Evolutionary conservation across 2,113 vertebrate species (phyloP).

Genomic region (Amblyopsis rosae): DNA sequence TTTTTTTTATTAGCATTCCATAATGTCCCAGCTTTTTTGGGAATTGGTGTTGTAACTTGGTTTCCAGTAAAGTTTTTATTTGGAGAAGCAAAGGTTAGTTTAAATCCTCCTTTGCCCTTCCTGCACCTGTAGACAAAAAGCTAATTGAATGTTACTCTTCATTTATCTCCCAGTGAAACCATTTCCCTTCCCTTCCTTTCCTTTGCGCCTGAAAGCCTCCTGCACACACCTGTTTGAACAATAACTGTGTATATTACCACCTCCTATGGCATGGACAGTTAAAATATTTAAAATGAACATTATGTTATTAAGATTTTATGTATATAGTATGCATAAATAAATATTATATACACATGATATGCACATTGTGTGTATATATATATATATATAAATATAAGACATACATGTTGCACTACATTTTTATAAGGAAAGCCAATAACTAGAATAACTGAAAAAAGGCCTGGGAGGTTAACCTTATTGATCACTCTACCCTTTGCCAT

Average conservation of each 20-base stretch:
- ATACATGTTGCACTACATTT: conserved; percentile 41
- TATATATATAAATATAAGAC: conserved; percentile 35
- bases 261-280: conserved; percentile 44
- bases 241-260: conserved; percentile 14
- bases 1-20: too few relatives aligned
- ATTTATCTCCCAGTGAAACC: too few relatives aligned
- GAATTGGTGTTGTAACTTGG: too few relatives aligned
- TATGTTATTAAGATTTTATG: conserved; percentile 46
- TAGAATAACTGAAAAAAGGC: conserved; percentile 50
- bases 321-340: conserved; percentile 68
- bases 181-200: too few relatives aligned
- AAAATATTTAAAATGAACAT: conserved; percentile 58
- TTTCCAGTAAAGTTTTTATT: too few relatives aligned
- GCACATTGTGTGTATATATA: conserved; percentile 36
- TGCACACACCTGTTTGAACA: too few relatives aligned
- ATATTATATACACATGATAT: conserved; percentile 77
- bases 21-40: too few relatives aligned
- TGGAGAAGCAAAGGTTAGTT: too few relatives aligned
- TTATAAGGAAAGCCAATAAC: conserved; percentile 49
- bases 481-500: conserved; percentile 2
- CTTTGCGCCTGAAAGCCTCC: too few relatives aligned
- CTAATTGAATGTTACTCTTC: too few relatives aligned
- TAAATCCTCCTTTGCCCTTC: too few relatives aligned
- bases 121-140: too few relatives aligned
- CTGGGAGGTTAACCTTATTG: conserved; percentile 1